Evolutionary conservation across 2,113 vertebrate genomes (phyloP).

Genomic region (chimpanzee (Pan troglodytes)): NHGRI_mPanTro3-v2.1_pri NC_072403.2:96807001-96807500

Average conservation of each 20-base stretch:
- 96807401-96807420: neutral
- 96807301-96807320: neutral
- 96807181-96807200: conserved; percentile 32
- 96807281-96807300: neutral
- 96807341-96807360: neutral
- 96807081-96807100: neutral
- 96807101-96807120: neutral
- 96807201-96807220: neutral
- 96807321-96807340: conserved; percentile 37
- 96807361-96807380: neutral
- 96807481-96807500: neutral
- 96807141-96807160: neutral
- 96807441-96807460: neutral
- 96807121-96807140: neutral
- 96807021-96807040: neutral
- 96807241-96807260: conserved; percentile 48
- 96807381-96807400: neutral
- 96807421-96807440: neutral
- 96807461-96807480: neutral
- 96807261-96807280: neutral
- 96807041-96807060: neutral
- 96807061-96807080: too few species aligned
- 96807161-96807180: conserved; percentile 22
- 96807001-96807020: neutral
- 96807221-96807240: conserved; percentile 51